These are phyloP conservation scores for Leptopilina myrica DNA, from an alignment of 2,888 invertebrate species.

Conservation along the genomic window DNA sequence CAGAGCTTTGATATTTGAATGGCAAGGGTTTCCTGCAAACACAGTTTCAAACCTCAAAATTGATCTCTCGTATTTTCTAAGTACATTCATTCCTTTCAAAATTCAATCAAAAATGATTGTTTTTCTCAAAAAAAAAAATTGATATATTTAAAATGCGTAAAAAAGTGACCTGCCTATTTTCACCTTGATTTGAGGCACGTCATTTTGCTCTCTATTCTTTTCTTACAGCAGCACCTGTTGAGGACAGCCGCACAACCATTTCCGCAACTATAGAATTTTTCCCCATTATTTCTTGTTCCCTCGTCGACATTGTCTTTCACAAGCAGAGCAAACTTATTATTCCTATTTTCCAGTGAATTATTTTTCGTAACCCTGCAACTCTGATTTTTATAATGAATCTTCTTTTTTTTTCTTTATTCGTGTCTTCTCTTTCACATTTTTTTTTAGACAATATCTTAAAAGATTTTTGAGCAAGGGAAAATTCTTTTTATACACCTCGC, in stretches of 20 bases:
- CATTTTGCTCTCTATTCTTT: slow-evolving; percentile 34
- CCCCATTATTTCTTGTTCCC: background rate
- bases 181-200: slow-evolving; percentile 8
- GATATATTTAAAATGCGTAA: background rate
- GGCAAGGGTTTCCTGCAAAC: slow-evolving; percentile 51
- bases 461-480: background rate
- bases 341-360: slow-evolving; percentile 1
- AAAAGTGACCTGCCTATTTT: background rate
- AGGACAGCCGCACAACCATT: slow-evolving; percentile 44
- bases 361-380: slow-evolving; percentile 1
- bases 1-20: slow-evolving; percentile 18
- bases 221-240: slow-evolving; percentile 50
- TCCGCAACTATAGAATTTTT: slow-evolving; percentile 49
- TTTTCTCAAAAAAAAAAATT: background rate
- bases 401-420: background rate
- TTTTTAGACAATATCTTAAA: background rate
- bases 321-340: slow-evolving; percentile 2
- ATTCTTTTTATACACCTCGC: slow-evolving; percentile 8
- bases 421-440: slow-evolving; percentile 3
- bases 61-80: background rate
- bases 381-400: slow-evolving; percentile 15
- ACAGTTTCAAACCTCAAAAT: slow-evolving; percentile 48
- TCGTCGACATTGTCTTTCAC: background rate
- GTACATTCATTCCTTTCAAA: too few relatives aligned
- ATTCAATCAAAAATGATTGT: too few relatives aligned